A percentile compares a stretch with the other conserved stretches of the same genome.
Evolutionary conservation across 1,140 invertebrate species (phyloP).

Genomic region (Amyelois transitella): DNA sequence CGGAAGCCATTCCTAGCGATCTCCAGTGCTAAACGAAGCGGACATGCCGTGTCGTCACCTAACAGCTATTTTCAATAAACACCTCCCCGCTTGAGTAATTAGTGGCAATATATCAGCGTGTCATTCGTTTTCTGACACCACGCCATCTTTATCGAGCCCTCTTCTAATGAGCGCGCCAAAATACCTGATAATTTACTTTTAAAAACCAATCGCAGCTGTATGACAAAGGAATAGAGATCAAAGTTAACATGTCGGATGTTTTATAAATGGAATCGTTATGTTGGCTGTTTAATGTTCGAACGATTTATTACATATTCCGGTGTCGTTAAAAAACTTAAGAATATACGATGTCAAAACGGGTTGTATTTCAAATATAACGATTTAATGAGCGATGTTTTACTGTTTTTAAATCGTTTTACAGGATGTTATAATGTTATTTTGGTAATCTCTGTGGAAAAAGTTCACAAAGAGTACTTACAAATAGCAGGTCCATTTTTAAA

Average conservation of each 20-base stretch:
- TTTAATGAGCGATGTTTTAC: constrained; percentile 24
- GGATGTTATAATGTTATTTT: constrained; percentile 6
- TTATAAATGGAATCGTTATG: constrained; percentile 3
- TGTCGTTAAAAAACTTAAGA: constrained; percentile 28
- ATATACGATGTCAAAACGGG: constrained; percentile 25
- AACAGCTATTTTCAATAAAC: constrained; percentile 68
- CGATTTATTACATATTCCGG: constrained; percentile 23
- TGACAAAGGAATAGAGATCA: constrained; percentile 5
- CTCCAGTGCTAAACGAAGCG: constrained; percentile 25
- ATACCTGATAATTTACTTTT: constrained; percentile 36
- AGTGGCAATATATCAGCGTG: constrained; percentile 68
- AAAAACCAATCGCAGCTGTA: constrained; percentile 2
- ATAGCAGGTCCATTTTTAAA: too few species aligned
- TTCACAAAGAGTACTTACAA: too few species aligned
- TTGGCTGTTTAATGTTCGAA: constrained; percentile 13
- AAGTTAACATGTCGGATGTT: background rate
- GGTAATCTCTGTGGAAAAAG: too few species aligned
- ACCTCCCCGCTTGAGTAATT: constrained; percentile 65
- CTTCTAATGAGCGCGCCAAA: constrained; percentile 57
- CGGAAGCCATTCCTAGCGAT: constrained; percentile 39
- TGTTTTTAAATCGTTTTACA: constrained; percentile 10
- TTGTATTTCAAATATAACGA: constrained; percentile 35
- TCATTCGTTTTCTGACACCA: constrained; percentile 34
- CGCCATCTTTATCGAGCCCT: constrained; percentile 44
- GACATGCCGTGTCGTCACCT: constrained; percentile 56